Evolutionary conservation across 2,888 invertebrate genomes (phyloP), one percentile per base, ranked within the genome.

Genomic region (Parapristionchus giblindavisi): DNA sequence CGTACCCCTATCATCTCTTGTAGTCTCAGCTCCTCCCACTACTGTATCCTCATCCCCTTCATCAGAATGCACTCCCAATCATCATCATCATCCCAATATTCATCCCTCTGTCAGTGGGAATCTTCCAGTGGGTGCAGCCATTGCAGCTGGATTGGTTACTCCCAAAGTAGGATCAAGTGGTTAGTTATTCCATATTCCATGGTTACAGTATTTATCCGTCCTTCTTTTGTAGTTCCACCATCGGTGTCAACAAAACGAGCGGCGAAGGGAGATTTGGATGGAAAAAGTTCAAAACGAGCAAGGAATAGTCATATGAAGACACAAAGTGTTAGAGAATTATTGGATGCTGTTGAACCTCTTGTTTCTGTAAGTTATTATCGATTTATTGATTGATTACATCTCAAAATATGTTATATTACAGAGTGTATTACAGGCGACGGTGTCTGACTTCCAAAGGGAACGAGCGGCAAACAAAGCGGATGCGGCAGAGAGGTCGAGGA

Each of bases 361-460:
- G 56, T 71, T 17, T 54, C 71, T 38, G 71, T 71, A 32, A 56
- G 71, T 71, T 29, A 21, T 51, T 29, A 29, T 3, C 34, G 51
- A 52, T 21, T 6, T 38, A 5, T 27, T 43, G 27, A 4, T n/a
- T n/a, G 43, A 27, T 43, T 17, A 5, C 29, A 17, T 17, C 40
- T 65, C 43, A 32, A 27, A 1, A 3, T 43, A 3, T 65, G 63
- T 43, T 17, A 5, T 21, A 17, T 17, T 43, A 43, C 43, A 32
- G 21, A 1, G 1, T 43, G 4, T 65, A 43, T 43, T 73, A 17
- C 61, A 73, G 73, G 85, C 84, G 63, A 83, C 82, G 8, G 85
- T 85, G n/a, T 76, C 79, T 32, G 83, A 82, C 65, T 84, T 85
- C 76, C 85, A 85, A 74, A 75, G 83, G 24, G 84, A 84, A 66